These are phyloP conservation scores for Argyra leucocephala DNA, from an alignment of 2,888 invertebrate species.

Conservation along the genomic window DNA sequence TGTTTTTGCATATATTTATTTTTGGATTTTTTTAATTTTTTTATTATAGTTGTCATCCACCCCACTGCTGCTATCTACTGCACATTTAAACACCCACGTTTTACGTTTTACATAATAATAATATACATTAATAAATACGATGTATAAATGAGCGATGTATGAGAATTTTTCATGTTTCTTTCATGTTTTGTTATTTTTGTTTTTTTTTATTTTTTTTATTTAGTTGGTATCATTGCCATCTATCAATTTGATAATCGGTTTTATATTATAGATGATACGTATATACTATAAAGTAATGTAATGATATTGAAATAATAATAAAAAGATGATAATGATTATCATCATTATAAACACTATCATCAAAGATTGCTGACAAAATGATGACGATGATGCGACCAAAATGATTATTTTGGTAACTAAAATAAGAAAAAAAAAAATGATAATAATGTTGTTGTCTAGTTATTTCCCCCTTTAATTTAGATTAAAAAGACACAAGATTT, in stretches of 20 bases:
- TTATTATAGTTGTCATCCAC: background rate
- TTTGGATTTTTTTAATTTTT: too few relatives aligned
- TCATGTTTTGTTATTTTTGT: background rate
- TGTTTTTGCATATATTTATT: background rate
- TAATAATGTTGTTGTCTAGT: too few relatives aligned
- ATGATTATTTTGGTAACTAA: background rate
- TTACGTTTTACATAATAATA: background rate
- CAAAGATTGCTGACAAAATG: background rate
- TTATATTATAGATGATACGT: background rate
- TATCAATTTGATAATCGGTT: background rate
- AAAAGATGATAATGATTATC: background rate
- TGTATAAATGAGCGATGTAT: background rate
- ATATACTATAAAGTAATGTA: background rate
- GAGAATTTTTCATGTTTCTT: conserved; percentile 1
- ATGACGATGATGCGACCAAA: background rate
- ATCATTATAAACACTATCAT: background rate
- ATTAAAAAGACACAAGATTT: background rate
- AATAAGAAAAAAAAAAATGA: too few relatives aligned
- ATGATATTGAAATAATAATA: background rate
- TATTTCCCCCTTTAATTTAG: background rate
- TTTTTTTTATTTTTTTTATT: background rate
- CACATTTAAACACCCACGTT: background rate
- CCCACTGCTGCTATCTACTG: background rate
- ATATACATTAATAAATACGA: background rate
- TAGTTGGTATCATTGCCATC: background rate